These are phyloP conservation scores for Plotosus lineatus DNA, from an alignment of 2,113 vertebrate species.

Conservation along the genomic window DNA sequence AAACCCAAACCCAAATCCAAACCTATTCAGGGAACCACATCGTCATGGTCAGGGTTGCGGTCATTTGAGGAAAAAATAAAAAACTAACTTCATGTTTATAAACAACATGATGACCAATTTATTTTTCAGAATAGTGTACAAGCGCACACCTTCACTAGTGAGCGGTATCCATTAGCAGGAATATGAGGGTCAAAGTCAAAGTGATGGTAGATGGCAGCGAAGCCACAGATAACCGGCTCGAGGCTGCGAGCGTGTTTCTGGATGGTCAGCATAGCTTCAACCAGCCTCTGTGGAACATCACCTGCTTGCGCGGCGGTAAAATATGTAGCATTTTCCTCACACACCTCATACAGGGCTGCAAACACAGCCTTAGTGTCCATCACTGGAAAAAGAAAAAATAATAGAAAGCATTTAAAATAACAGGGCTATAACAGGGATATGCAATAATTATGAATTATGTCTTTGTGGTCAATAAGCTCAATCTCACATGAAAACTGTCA, in stretches of 20 bases:
- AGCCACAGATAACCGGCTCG: constrained; percentile 75
- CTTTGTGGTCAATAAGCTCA: neutral
- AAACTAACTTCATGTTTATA: neutral
- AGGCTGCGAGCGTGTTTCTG: constrained; percentile 78
- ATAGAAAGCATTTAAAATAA: constrained; percentile 29
- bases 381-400: constrained; percentile 53
- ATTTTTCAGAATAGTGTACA: neutral
- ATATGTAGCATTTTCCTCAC: constrained; percentile 82
- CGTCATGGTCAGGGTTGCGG: neutral
- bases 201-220: constrained; percentile 79
- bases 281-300: constrained; percentile 74
- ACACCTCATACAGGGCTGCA: constrained; percentile 76
- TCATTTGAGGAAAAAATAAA: neutral
- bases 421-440: too few species aligned
- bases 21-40: neutral
- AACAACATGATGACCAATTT: neutral
- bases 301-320: constrained; percentile 73
- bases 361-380: constrained; percentile 86
- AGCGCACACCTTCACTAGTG: constrained; percentile 76
- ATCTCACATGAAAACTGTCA: neutral
- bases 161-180: constrained; percentile 88
- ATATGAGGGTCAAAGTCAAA: constrained; percentile 88
- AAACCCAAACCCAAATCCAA: too few species aligned
- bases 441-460: neutral
- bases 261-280: constrained; percentile 72